Evolutionary conservation across 2,113 vertebrate genomes (phyloP).

Genomic region (Centropus unirufus): DNA sequence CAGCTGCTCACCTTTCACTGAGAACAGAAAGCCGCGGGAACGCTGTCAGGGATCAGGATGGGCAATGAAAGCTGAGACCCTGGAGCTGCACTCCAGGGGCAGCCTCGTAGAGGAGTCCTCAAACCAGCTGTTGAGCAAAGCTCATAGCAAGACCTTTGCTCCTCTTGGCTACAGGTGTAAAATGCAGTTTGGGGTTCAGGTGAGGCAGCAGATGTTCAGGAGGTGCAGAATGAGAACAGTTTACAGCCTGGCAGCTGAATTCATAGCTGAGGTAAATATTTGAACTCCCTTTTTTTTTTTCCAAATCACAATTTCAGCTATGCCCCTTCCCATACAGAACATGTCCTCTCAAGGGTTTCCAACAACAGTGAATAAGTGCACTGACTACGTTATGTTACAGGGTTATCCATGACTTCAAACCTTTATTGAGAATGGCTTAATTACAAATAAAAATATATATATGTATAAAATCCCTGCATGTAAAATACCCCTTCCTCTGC

Average conservation of each 20-base stretch:
- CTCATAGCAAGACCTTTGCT: not conserved
- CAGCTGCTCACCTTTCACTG: not conserved
- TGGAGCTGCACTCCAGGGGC: not conserved
- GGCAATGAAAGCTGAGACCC: not conserved
- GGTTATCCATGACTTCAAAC: conserved; percentile 40
- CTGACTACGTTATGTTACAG: not conserved
- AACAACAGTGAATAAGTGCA: conserved; percentile 23
- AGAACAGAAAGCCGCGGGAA: not conserved
- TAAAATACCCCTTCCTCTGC: conserved; percentile 72
- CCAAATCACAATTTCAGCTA: not conserved
- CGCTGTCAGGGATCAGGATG: not conserved
- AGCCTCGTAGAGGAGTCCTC: not conserved
- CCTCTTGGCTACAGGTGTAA: not conserved
- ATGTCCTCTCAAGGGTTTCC: not conserved
- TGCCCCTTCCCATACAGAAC: not conserved
- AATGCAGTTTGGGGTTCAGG: not conserved
- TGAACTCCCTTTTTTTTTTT: not conserved
- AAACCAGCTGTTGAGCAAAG: not conserved
- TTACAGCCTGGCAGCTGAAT: not conserved
- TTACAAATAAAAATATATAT: conserved; percentile 82
- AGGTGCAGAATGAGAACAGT: not conserved
- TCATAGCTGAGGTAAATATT: not conserved
- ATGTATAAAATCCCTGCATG: conserved; percentile 77
- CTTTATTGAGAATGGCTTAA: conserved; percentile 78
- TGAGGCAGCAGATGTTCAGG: not conserved